A percentile compares a stretch with the other conserved stretches of the same genome.
phyloP scores from a whole-genome alignment of 2,888 invertebrate species.

The Strigamia maritima region DNA sequence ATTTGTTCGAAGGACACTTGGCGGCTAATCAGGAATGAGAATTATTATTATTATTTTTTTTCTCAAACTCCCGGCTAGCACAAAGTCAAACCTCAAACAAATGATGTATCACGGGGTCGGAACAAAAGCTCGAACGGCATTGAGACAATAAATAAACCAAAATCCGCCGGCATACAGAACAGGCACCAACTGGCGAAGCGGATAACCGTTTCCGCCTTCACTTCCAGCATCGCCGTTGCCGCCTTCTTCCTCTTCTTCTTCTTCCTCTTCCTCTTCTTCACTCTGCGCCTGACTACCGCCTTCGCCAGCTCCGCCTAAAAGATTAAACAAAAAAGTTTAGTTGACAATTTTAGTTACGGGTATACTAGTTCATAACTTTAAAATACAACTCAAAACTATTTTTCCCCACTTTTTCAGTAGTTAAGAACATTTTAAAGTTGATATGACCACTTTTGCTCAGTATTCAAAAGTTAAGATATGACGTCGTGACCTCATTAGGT shows the following conservation, averaged over 20 bases:
- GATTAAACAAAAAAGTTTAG: too few species aligned
- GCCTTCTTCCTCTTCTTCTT: neutral
- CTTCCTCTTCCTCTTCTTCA: neutral
- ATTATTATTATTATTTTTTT: neutral
- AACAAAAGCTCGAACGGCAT: constrained; percentile 14
- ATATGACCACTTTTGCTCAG: too few species aligned
- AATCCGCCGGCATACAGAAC: constrained; percentile 20
- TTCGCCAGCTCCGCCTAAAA: neutral
- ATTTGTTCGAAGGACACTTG: neutral
- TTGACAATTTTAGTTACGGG: too few species aligned
- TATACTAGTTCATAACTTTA: too few species aligned
- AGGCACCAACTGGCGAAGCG: neutral
- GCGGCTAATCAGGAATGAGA: neutral
- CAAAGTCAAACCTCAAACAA: neutral
- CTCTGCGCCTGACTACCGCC: neutral
- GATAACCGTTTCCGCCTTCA: neutral
- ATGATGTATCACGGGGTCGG: neutral
- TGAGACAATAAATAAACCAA: constrained; percentile 20
- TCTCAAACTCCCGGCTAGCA: neutral
- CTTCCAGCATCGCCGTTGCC: neutral
- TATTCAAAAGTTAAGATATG: too few species aligned
- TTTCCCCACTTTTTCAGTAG: too few species aligned
- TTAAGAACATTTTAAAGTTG: too few species aligned
- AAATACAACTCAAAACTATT: too few species aligned
- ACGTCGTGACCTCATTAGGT: too few species aligned